These are phyloP conservation scores for Hirtodrosophila cameraria DNA, from an alignment of 2,888 invertebrate species.

Conservation along the genomic window DNA sequence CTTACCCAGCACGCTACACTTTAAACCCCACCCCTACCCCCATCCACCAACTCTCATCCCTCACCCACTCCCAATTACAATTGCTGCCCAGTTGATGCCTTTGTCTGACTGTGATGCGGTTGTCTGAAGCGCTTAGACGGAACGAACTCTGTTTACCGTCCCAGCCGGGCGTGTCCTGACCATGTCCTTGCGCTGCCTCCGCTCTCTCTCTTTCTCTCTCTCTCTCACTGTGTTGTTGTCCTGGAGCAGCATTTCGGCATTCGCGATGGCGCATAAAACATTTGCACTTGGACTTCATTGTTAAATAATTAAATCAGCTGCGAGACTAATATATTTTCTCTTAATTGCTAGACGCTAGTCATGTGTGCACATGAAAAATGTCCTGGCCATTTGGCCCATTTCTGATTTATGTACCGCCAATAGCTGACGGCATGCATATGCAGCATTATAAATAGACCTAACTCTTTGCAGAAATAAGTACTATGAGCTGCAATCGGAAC, in stretches of 20 bases:
- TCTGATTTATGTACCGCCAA: conserved; percentile 64
- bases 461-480: neutral
- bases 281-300: conserved; percentile 73
- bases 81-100: conserved; percentile 59
- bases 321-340: conserved; percentile 82
- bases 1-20: conserved; percentile 11
- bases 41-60: too few species aligned
- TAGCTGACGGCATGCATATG: conserved; percentile 57
- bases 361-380: conserved; percentile 50
- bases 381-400: conserved; percentile 56
- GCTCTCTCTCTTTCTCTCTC: too few species aligned
- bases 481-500: conserved; percentile 22
- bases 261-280: conserved; percentile 48
- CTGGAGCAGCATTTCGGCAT: conserved; percentile 17
- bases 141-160: conserved; percentile 2
- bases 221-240: conserved; percentile 6
- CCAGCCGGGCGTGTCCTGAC: too few species aligned
- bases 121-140: conserved; percentile 59
- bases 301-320: conserved; percentile 83
- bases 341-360: conserved; percentile 78
- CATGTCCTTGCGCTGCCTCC: neutral
- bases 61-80: neutral
- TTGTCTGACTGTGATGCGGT: conserved; percentile 76
- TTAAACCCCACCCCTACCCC: conserved; percentile 7
- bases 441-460: conserved; percentile 30